These are phyloP conservation scores for Ascaphus truei DNA, from an alignment of 2,113 vertebrate genomes.

Conservation along the genomic window DNA sequence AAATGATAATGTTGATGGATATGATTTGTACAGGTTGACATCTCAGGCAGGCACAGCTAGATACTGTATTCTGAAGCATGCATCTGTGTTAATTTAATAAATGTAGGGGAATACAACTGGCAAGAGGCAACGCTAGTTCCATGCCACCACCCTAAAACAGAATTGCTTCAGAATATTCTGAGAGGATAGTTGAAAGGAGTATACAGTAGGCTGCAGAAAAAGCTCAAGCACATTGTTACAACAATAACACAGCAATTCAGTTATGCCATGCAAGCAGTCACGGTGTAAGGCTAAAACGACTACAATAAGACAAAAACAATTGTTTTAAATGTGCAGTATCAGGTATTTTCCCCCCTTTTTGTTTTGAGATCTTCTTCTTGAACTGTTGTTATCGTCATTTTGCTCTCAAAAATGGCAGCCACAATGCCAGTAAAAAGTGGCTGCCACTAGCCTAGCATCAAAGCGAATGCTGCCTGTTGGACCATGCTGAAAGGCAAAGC, in stretches of 20 bases:
- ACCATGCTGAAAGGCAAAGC: slow-evolving; percentile 30
- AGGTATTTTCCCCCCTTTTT: neutral
- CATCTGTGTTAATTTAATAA: slow-evolving; percentile 80
- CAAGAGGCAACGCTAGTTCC: slow-evolving; percentile 98
- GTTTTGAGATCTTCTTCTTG: neutral
- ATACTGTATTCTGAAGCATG: slow-evolving; percentile 86
- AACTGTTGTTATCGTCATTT: neutral
- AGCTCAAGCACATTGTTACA: slow-evolving; percentile 81
- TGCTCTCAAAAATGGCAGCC: slow-evolving; percentile 8
- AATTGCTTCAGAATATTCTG: slow-evolving; percentile 99
- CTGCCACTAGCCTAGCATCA: slow-evolving; percentile 14
- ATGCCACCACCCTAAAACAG: slow-evolving; percentile 99
- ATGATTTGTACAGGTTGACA: too few relatives aligned
- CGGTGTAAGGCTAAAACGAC: slow-evolving; percentile 60
- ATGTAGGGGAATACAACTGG: slow-evolving; percentile 84
- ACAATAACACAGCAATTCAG: slow-evolving; percentile 61
- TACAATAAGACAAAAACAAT: slow-evolving; percentile 50
- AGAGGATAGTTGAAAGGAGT: slow-evolving; percentile 86
- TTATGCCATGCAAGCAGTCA: slow-evolving; percentile 73
- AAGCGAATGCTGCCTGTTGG: slow-evolving; percentile 30
- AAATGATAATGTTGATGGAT: too few relatives aligned
- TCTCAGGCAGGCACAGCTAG: slow-evolving; percentile 70
- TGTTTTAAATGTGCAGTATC: slow-evolving; percentile 73
- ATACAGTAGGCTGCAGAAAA: slow-evolving; percentile 83
- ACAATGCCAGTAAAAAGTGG: neutral